A percentile compares a stretch with the other conserved stretches of the same genome.
Evolutionary conservation across 1,140 invertebrate species (phyloP).

Genomic region (Ooceraea biroi): DNA sequence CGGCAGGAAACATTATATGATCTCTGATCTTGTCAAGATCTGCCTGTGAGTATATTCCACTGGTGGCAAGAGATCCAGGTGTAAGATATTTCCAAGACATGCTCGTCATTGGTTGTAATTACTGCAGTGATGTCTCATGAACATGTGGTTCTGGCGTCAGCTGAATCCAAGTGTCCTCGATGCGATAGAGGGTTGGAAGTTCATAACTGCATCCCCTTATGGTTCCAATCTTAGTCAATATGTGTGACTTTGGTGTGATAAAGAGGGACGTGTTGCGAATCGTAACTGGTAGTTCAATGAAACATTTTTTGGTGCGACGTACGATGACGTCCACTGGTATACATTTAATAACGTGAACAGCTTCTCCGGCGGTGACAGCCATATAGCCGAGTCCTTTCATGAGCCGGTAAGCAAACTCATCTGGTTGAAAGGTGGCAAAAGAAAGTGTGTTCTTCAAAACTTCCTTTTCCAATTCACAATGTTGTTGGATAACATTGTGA

Average conservation of each 20-base stretch:
- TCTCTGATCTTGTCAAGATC: slow-evolving; percentile 6
- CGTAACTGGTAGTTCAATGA: slow-evolving; percentile 59
- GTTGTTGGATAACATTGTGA: not conserved
- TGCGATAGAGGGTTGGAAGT: slow-evolving; percentile 29
- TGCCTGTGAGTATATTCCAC: too few species aligned
- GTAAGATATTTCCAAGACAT: too few species aligned
- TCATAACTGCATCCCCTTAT: slow-evolving; percentile 48
- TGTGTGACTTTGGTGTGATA: too few species aligned
- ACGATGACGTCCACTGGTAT: slow-evolving; percentile 52
- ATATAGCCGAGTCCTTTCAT: too few species aligned
- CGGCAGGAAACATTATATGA: slow-evolving; percentile 58
- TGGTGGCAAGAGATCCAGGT: too few species aligned
- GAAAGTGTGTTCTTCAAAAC: slow-evolving; percentile 39
- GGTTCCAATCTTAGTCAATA: not conserved
- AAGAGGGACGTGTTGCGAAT: slow-evolving; percentile 40
- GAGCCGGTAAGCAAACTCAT: slow-evolving; percentile 66
- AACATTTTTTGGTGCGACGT: slow-evolving; percentile 53
- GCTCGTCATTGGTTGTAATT: slow-evolving; percentile 9
- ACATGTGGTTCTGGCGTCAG: slow-evolving; percentile 13
- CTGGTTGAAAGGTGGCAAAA: slow-evolving; percentile 51
- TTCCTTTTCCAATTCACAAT: slow-evolving; percentile 7
- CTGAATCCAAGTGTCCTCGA: too few species aligned
- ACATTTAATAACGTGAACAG: too few species aligned
- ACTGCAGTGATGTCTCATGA: not conserved
- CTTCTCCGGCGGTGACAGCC: too few species aligned